Base-by-base conservation (phyloP, 2,888 invertebrate species). In the Limnephilus rhombicus region DNA sequence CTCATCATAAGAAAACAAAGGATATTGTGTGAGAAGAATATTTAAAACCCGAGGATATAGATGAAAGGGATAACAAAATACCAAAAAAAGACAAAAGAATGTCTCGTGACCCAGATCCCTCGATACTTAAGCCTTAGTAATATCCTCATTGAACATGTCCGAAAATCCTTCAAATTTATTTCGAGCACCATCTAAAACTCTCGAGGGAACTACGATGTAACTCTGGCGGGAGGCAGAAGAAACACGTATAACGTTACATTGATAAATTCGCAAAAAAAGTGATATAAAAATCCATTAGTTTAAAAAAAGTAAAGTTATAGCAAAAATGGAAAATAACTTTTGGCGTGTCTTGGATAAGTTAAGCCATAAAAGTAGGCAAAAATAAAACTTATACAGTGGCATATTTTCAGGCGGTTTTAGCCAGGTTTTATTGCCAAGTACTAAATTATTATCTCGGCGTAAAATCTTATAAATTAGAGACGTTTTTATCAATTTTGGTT, bases 161-260 rank as follows among this genome's bases (percentile, higher is more conserved):
- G 86, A 45, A 86, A 86, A 86, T 45, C 86, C 86, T 86, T 86
- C 86, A 86, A 86, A n/a, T 86, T 68, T 86, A 34, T 34, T 37
- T 68, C 37, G 34, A 83, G 37, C 37, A 83, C 34, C 12, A 68
- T 68, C 15, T 83, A 37, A 34, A 24, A 24, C 24, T 68, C 68
- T 68, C 24, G 68, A 24, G n/a, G n/a, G 9, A 68, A 68, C 68
- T 68, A 68, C 68, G 3, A 3, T 4, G 68, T 2, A 24, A 24
- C 24, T 68, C 68, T 68, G n/a, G 68, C 68, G 68, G n/a, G 68
- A 68, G 68, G 68, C 24, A 24, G n/a, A 24, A 68, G 24, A 68
- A 68, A n/a, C 9, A 68, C 68, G n/a, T 68, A 68, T 7, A 18
- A 68, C 24, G 9, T 68, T 24, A 68, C 24, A 68, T 68, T 68